These are phyloP conservation scores for Anarrhichthys ocellatus DNA, from an alignment of 2,113 vertebrate species.

Conservation along the genomic window DNA sequence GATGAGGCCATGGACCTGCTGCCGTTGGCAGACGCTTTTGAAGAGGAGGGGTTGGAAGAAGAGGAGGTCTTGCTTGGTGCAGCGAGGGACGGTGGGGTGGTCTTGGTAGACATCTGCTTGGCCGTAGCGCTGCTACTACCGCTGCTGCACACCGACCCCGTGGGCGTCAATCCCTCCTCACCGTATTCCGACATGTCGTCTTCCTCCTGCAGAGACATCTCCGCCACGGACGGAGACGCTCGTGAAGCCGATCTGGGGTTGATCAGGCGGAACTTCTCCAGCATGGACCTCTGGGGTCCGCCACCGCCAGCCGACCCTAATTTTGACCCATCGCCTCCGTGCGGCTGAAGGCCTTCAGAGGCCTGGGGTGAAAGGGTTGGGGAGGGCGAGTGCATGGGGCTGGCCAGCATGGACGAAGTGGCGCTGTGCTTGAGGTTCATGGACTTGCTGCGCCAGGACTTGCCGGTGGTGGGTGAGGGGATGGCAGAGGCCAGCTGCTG, in stretches of 20 bases:
- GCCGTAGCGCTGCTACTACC: slow-evolving; percentile 82
- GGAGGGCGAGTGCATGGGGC: slow-evolving; percentile 87
- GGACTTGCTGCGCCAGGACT: slow-evolving; percentile 98
- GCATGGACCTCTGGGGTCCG: slow-evolving; percentile 93
- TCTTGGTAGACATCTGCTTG: slow-evolving; percentile 80
- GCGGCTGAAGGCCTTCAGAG: slow-evolving; percentile 86
- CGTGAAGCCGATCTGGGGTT: slow-evolving; percentile 90
- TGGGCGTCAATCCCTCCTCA: slow-evolving; percentile 83
- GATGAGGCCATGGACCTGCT: slow-evolving; percentile 88
- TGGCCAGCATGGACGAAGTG: slow-evolving; percentile 94
- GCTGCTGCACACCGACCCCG: slow-evolving; percentile 76
- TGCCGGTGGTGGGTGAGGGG: slow-evolving; percentile 91
- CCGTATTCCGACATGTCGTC: slow-evolving; percentile 91
- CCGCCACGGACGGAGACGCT: slow-evolving; percentile 82
- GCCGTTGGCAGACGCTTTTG: slow-evolving; percentile 88
- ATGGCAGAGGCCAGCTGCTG: slow-evolving; percentile 95
- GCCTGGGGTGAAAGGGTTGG: slow-evolving; percentile 81
- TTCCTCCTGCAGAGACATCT: slow-evolving; percentile 90
- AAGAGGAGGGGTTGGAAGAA: slow-evolving; percentile 81
- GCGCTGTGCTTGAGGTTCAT: slow-evolving; percentile 99
- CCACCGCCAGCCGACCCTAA: slow-evolving; percentile 55
- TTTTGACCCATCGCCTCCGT: slow-evolving; percentile 82
- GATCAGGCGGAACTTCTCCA: slow-evolving; percentile 97
- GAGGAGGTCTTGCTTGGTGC: slow-evolving; percentile 90
- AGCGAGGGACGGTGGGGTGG: slow-evolving; percentile 71